Evolutionary conservation across 35 echinoderm and acorn worm species (phyloP), one percentile per base, ranked within the genome.

Genomic region (Holothuria glaberrima): DNA sequence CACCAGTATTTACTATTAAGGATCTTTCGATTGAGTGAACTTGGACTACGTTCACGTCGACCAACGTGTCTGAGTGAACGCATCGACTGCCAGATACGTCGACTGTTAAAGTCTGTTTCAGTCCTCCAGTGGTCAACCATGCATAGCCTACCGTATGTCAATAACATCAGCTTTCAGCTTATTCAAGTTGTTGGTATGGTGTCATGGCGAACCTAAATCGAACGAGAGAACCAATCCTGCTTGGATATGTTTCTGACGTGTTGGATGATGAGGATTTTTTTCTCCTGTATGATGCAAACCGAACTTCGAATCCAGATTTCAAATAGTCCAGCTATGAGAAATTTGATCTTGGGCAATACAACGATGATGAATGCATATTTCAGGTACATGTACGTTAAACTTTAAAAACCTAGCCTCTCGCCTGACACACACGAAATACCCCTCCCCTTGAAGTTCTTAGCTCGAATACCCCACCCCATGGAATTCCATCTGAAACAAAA

Each of bases 311-410:
- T 41, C 0, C 46, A 27, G 89, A 86, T 45, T 94, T 91, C 35
- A 36, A 80, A 9, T 94, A 91, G 56, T 30, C 31, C 10, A 75
- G 88, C 10, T 78, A 90, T 70, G 52, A 76, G 5, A 19, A 70
- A 10, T 91, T 94, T 46, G 36, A 80, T 80, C 27, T 90, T 0
- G 88, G 83, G 9, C 32, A 74, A 20, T 94, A 61, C 34, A 94
- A 94, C 92, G 89, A 94, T 58, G 89, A 91, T 91, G 92, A 94
- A 80, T 94, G 92, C 60, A 91, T 64, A 64, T 64, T 64, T 64
- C 60, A 64, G 60, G 60, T 27, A 64, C 2, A 12, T 14, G 2
- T 22, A 64, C 2, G 36, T 41, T 41, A 7, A 41, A 41, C 36
- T 41, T 2, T 41, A 41, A 41, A 41, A 41, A 7, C 36, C 36